Evolutionary conservation across 1,140 invertebrate species (phyloP).

Genomic region (Telenomus remus): DNA sequence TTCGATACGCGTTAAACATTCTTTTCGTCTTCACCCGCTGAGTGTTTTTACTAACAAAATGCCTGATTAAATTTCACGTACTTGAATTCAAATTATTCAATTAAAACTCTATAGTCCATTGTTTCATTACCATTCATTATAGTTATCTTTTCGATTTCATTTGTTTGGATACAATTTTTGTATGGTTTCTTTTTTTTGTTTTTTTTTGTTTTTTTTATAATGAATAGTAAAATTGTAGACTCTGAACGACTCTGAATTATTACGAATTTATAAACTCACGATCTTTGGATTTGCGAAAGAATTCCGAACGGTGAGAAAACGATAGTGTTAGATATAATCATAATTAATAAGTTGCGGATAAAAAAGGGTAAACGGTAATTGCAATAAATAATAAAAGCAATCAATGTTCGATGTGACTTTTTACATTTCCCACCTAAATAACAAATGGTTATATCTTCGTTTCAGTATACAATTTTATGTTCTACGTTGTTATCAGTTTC

Average conservation of each 20-base stretch:
- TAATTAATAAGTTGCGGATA: slow-evolving; percentile 19
- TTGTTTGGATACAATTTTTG: too few species aligned
- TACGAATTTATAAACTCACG: slow-evolving; percentile 22
- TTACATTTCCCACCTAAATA: slow-evolving; percentile 14
- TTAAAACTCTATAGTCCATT: not conserved
- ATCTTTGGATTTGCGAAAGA: slow-evolving; percentile 26
- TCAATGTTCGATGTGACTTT: slow-evolving; percentile 3
- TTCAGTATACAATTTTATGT: too few species aligned
- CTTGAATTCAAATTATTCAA: slow-evolving; percentile 9
- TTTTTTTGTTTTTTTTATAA: slow-evolving; percentile 9
- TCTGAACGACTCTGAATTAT: slow-evolving; percentile 28
- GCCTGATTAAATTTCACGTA: slow-evolving; percentile 36
- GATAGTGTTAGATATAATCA: slow-evolving; percentile 19
- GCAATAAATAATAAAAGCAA: slow-evolving; percentile 4
- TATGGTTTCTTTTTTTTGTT: not conserved
- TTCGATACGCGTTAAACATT: slow-evolving; percentile 38
- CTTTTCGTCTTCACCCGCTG: slow-evolving; percentile 11
- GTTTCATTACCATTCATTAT: not conserved
- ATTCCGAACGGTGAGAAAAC: slow-evolving; percentile 20
- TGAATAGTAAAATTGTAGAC: slow-evolving; percentile 23
- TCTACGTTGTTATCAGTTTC: too few species aligned
- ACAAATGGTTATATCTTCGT: not conserved
- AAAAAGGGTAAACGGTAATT: slow-evolving; percentile 2
- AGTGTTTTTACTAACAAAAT: slow-evolving; percentile 33
- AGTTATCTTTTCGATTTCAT: too few species aligned